These are phyloP conservation scores for Ptiloglossa arizonensis DNA, from an alignment of 1,140 invertebrate genomes.

Conservation along the genomic window DNA sequence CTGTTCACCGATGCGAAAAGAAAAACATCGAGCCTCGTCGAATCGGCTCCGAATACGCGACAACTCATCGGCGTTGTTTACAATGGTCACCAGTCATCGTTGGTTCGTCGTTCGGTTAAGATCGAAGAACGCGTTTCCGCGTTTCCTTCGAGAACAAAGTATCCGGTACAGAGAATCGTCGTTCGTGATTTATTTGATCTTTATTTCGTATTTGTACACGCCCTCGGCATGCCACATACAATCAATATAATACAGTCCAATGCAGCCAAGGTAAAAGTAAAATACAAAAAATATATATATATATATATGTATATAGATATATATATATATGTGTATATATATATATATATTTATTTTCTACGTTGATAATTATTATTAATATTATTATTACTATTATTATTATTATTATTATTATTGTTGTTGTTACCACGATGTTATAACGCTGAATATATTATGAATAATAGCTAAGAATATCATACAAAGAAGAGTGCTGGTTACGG, in stretches of 20 bases:
- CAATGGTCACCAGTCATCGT: no score
- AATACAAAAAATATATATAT: slow-evolving; percentile 76
- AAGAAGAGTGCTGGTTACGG: slow-evolving; percentile 69
- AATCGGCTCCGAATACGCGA: not conserved
- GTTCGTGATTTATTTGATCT: slow-evolving; percentile 69
- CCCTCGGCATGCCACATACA: slow-evolving; percentile 75
- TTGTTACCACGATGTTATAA: slow-evolving; percentile 70
- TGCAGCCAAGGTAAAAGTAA: slow-evolving; percentile 75
- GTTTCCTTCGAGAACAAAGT: not conserved
- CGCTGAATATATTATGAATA: slow-evolving; percentile 69
- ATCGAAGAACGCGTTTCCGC: not conserved
- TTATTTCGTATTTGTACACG: slow-evolving; percentile 77
- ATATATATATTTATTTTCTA: slow-evolving; percentile 66
- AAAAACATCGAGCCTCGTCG: not conserved
- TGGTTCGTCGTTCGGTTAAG: no score
- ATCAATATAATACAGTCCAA: slow-evolving; percentile 76
- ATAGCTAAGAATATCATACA: slow-evolving; percentile 70
- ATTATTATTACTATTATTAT: no score
- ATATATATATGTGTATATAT: slow-evolving; percentile 55
- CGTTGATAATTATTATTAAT: slow-evolving; percentile 53
- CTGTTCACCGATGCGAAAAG: not conserved
- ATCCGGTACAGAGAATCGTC: slow-evolving; percentile 5
- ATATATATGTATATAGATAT: slow-evolving; percentile 53
- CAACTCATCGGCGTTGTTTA: no score
- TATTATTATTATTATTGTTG: slow-evolving; percentile 54